Percentiles rank a stretch among this genome's conserved stretches.
Evolutionary conservation across 2,797 vertebrate genomes (phyloP).

Genomic region (Mus minutoides): DNA sequence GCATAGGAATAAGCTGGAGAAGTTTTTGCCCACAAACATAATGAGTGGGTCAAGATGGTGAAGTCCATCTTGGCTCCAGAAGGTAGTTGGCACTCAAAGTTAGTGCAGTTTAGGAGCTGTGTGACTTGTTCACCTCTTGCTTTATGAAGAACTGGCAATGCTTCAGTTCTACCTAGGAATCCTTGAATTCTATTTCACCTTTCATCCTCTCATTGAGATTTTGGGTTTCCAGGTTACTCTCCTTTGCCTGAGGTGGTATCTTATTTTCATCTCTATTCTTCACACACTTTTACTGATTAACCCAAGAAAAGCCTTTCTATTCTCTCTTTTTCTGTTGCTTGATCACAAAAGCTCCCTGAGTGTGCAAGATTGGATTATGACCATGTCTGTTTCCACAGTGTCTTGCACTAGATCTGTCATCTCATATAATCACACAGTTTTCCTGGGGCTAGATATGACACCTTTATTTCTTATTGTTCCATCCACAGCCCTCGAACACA

Average conservation of each 20-base stretch:
- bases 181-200: neutral
- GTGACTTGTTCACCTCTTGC: neutral
- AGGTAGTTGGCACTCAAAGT: neutral
- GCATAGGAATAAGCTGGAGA: neutral
- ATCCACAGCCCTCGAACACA: neutral
- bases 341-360: neutral
- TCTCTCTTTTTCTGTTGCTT: neutral
- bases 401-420: neutral
- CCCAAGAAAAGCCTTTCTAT: neutral
- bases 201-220: neutral
- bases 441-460: neutral
- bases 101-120: neutral
- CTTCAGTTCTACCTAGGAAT: neutral
- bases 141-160: neutral
- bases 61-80: neutral
- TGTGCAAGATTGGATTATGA: neutral
- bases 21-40: rapidly evolving
- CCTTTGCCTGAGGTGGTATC: neutral
- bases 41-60: neutral
- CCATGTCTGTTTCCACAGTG: neutral
- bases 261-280: neutral
- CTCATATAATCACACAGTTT: neutral
- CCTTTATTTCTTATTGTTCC: neutral
- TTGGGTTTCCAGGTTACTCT: neutral
- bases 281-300: neutral